Base-by-base conservation (phyloP, 1,140 invertebrate species). In the Trachymyrmex cornetzi region DNA sequence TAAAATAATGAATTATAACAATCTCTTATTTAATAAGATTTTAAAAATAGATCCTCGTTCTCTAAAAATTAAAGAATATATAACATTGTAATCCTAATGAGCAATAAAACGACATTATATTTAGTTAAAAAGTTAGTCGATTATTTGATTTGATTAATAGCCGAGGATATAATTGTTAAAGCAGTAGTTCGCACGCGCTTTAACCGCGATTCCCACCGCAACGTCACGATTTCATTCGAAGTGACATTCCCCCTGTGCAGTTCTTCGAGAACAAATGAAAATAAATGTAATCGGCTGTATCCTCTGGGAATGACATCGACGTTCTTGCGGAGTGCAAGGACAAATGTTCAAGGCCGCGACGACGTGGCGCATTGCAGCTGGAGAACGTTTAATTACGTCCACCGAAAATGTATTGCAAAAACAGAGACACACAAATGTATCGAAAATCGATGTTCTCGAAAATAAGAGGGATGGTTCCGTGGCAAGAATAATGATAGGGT, bases 401-500 rank as follows among this genome's bases (percentile, higher is more conserved):
- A 30, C 4, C 44, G 19, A 63, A 84, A 61, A 38, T 14, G 38
- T 38, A 48, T 55, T 34, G 53, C 53, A 38, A 72, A 72, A 72
- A 82, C 24, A 69, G 59, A 57, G 82, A 59, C 63, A 64, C 55
- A 57, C 67, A 87, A 61, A 55, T 85, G 59, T 63, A 67, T 16
- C 27, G 24, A 87, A 84, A 89, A 24, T 79, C 69, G 24, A 53
- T 53, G 77, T 77, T 77, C 77, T 74, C 74, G 71, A 69, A 88
- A 86, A 88, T 77, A 50, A 88, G 48, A 11, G 22, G 64, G 63
- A n/a, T 86, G 24, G 64, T 57, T 64, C 38, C 24, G 30, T 64
- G 71, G 87, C 27, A 57, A 59, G 38, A 66, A 88, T 90, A 88
- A 90, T 87, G 50, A 59, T 55, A 87, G 59, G 67, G 61, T 88